These are phyloP conservation scores for Miichthys miiuy DNA, from an alignment of 2,797 vertebrate species.

Conservation along the genomic window DNA sequence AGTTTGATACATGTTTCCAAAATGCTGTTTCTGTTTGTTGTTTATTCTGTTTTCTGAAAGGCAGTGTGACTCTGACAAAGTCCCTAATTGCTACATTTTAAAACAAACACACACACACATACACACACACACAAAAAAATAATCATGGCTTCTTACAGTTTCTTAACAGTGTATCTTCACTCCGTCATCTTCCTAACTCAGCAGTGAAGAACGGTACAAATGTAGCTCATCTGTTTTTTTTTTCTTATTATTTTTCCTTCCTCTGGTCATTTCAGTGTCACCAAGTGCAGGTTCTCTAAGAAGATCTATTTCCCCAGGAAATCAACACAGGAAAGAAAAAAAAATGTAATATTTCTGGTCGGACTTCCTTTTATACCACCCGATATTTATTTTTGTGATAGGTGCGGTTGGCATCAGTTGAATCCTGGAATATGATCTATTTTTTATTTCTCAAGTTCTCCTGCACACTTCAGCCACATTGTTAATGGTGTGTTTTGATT, in stretches of 20 bases:
- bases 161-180: conserved; percentile 72
- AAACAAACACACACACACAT: conserved; percentile 39
- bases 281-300: conserved; percentile 47
- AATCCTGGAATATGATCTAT: conserved; percentile 57
- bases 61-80: conserved; percentile 60
- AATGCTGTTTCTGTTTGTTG: conserved; percentile 82
- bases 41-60: conserved; percentile 54
- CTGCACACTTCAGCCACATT: conserved; percentile 50
- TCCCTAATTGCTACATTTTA: conserved; percentile 70
- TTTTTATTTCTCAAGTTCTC: conserved; percentile 27
- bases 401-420: conserved; percentile 51
- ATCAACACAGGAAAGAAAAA: conserved; percentile 27
- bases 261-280: conserved; percentile 54
- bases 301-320: conserved; percentile 41
- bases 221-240: conserved; percentile 62
- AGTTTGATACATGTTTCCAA: conserved; percentile 82
- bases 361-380: conserved; percentile 22
- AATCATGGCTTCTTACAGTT: conserved; percentile 66
- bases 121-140: background rate
- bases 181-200: conserved; percentile 69
- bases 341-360: conserved; percentile 14
- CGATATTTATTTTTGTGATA: conserved; percentile 63
- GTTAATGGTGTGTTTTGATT: conserved; percentile 34
- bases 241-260: background rate
- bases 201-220: conserved; percentile 83